Conservation (phyloP, 2,888 invertebrate genomes). For the Nomada goodeniana region DNA sequence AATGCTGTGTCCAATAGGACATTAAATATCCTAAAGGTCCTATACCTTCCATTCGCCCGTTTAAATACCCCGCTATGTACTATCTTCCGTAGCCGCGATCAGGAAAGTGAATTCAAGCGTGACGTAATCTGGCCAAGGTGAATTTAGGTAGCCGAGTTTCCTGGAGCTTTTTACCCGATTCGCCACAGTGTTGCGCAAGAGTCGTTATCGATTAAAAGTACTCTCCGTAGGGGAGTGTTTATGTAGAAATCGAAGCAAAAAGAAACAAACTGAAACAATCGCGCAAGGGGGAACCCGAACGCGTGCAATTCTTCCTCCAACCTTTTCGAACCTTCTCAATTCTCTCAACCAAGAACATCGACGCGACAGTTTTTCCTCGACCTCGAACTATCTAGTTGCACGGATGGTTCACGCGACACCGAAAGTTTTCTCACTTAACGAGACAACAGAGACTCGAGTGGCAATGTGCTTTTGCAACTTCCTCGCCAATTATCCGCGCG, state of each 20-base stretch:
- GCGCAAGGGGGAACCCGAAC: background rate
- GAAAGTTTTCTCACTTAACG: slow-evolving; percentile 25
- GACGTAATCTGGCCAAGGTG: slow-evolving; percentile 38
- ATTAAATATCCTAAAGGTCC: background rate
- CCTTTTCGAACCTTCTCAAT: background rate
- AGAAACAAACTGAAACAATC: background rate
- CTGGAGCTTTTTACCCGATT: slow-evolving; percentile 23
- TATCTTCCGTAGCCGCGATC: background rate
- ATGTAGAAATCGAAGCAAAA: slow-evolving; percentile 1
- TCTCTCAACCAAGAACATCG: too few species aligned
- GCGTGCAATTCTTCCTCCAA: background rate
- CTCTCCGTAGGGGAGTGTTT: background rate
- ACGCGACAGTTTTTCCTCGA: background rate
- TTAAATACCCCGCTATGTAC: slow-evolving; percentile 27
- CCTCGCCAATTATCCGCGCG: slow-evolving; percentile 50
- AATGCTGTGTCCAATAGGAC: too few species aligned
- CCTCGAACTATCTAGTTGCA: background rate
- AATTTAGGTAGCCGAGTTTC: slow-evolving; percentile 25
- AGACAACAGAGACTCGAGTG: slow-evolving; percentile 26
- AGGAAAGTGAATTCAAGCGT: slow-evolving; percentile 25
- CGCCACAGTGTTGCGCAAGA: slow-evolving; percentile 27
- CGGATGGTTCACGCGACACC: background rate
- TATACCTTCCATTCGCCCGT: slow-evolving; percentile 10
- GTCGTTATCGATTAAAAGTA: slow-evolving; percentile 31
- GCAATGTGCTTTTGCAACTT: slow-evolving; percentile 55